phyloP scores from a whole-genome alignment of 2,888 invertebrate species.

The Isoperla grammatica region DNA sequence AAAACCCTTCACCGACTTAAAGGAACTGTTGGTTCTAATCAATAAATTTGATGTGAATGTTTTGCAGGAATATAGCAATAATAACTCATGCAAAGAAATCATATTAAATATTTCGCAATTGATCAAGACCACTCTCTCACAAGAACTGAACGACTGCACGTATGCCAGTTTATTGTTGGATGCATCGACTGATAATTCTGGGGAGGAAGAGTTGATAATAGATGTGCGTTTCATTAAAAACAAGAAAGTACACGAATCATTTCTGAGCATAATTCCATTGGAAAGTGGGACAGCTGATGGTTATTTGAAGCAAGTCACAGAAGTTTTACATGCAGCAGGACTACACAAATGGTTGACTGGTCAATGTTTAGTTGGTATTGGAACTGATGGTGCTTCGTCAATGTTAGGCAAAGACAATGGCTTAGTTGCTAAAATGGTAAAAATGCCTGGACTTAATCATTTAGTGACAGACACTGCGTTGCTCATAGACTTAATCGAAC shows the following conservation, averaged over 20 bases:
- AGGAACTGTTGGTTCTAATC: not conserved
- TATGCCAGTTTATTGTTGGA: not conserved
- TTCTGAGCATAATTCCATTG: slow-evolving; percentile 4
- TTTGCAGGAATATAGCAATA: slow-evolving; percentile 2
- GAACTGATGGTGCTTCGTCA: slow-evolving; percentile 1
- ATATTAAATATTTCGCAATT: not conserved
- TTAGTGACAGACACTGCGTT: not conserved
- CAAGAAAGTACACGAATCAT: not conserved
- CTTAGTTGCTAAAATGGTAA: not conserved
- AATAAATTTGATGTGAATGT: slow-evolving; percentile 14
- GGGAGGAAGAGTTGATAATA: not conserved
- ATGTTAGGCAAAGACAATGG: slow-evolving; percentile 1
- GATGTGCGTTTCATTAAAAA: not conserved
- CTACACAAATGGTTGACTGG: not conserved
- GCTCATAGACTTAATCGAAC: slow-evolving; percentile 2
- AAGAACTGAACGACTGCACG: too few relatives aligned
- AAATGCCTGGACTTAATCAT: not conserved
- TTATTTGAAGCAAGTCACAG: not conserved
- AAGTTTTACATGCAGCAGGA: not conserved
- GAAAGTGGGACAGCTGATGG: not conserved
- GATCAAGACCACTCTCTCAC: slow-evolving; percentile 4
- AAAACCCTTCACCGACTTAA: not conserved
- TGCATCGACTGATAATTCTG: not conserved
- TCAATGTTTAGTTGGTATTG: slow-evolving; percentile 4
- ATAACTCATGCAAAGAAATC: slow-evolving; percentile 6